Base-by-base conservation (phyloP, 2,888 invertebrate species). In the Myathropa florea region DNA sequence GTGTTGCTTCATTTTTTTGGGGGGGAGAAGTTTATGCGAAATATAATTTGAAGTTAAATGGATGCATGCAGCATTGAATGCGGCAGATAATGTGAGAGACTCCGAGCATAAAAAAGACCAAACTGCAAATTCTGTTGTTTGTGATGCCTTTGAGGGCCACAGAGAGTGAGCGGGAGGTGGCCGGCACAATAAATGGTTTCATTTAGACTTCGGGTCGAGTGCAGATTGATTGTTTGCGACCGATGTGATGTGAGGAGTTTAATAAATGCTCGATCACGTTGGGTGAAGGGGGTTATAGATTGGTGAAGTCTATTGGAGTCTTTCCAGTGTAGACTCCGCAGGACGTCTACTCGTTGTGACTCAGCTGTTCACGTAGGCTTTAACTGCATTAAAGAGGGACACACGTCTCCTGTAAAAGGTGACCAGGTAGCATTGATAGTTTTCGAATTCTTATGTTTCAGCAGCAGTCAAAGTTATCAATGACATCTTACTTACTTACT, bases 11-110 rank as follows among this genome's bases (percentile, higher is more conserved):
- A 21, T 6, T 26, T 33, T 39, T 30, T 18, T 3, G 64, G 28
- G 53, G 46, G 18, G n/a, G n/a, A 33, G 9, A 0, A 24, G 75
- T 84, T 84, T 75, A 70, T 78, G 67, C 30, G 68, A 36, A 73
- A 76, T 36, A 77, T 68, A 79, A 70, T 75, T 83, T 28, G 10
- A 78, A 67, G 53, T 61, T 73, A 75, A 80, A 84, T 81, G 71
- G 71, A 39, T 80, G 70, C 46, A 80, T 84, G 84, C 80, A 61
- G 80, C 18, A 76, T 39, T 75, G 61, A 57, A 80, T 80, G 76
- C 76, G 80, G 80, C 57, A 72, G 61, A 81, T 72, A 75, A 39
- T 75, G 23, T 59, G 36, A 70, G 61, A 63, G 63, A 33, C 23
- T 14, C 10, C n/a, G 28, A 46, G 18, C 46, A 7, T 21, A 46